Base-by-base conservation (phyloP, 1,140 invertebrate species). In the Phortica variegata region DNA sequence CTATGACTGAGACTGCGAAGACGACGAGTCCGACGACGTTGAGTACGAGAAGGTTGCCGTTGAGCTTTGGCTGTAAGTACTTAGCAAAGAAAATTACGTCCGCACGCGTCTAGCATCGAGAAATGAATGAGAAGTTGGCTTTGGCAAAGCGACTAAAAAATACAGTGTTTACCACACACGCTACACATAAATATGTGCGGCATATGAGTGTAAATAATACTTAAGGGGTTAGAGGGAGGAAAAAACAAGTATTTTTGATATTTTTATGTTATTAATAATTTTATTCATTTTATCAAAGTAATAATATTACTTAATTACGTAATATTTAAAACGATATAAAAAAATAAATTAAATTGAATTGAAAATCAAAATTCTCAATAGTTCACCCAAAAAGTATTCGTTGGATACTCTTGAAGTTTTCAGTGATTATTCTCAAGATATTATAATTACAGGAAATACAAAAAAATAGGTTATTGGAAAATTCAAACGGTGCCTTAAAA, bases 51-150 rank as follows among this genome's bases (percentile, higher is more conserved):
- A n/a, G n/a, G n/a, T n/a, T n/a, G n/a, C n/a, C n/a, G n/a, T n/a
- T n/a, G n/a, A n/a, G 23, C 23, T 6, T 26, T 26, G 5, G 23
- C 23, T 26, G 10, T 26, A 26, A 26, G 23, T 26, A 26, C 23
- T 26, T 26, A 26, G 23, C 23, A 26, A n/a, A 26, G 23, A 16
- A 38, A 38, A 38, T 18, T 15, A 38, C 36, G 61, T 65, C 62
- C 63, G 63, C 47, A 68, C 62, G 63, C 62, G 60, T 46, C 53
- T 46, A 61, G 54, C 62, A 62, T 54, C 54, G 59, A 46, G 46
- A 62, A 52, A 52, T 56, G 62, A 66, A 66, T 66, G 53, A 61
- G 60, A 55, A 55, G 54, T 43, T 23, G 52, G 52, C 52, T 49
- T 55, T 52, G 59, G n/a, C n/a, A n/a, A 58, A 40, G 15, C 31